Conservation (phyloP, 1,140 invertebrate genomes). For the Globodera ellingtonae region DNA sequence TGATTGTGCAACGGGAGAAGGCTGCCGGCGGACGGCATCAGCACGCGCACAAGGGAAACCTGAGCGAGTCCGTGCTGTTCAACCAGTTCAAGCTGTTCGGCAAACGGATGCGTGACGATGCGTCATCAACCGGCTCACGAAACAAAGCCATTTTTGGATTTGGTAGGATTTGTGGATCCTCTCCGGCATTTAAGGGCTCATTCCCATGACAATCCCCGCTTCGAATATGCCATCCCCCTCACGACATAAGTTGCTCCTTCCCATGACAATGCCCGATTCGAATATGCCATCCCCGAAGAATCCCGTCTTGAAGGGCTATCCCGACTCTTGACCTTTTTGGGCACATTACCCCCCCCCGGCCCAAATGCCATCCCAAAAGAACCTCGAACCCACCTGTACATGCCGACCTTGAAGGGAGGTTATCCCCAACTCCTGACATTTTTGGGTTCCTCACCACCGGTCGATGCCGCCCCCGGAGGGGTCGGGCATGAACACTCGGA, state of each 20-base stretch:
- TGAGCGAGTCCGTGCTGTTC: conserved; percentile 21
- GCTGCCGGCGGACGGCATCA: conserved; percentile 3
- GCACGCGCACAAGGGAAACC: conserved; percentile 20
- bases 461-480: too few species aligned
- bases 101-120: conserved; percentile 60
- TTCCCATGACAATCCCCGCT: too few species aligned
- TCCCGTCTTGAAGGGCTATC: too few species aligned
- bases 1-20: conserved; percentile 60
- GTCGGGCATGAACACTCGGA: too few species aligned
- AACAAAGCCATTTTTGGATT: conserved; percentile 60
- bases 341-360: too few species aligned
- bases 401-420: too few species aligned
- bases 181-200: too few species aligned
- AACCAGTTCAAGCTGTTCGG: conserved; percentile 50
- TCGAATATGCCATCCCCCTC: neutral
- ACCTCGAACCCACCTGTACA: too few species aligned
- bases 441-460: too few species aligned
- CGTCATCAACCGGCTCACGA: conserved; percentile 18
- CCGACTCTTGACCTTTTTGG: neutral
- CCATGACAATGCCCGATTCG: neutral
- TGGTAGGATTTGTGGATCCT: conserved; percentile 20
- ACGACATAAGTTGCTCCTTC: too few species aligned
- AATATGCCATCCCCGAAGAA: neutral
- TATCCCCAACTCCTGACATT: neutral
- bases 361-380: too few species aligned